A percentile compares a stretch with the other conserved stretches of the same genome.
These are phyloP conservation scores for Phortica variegata DNA, from an alignment of 1,140 invertebrate species.

Conservation along the genomic window DNA sequence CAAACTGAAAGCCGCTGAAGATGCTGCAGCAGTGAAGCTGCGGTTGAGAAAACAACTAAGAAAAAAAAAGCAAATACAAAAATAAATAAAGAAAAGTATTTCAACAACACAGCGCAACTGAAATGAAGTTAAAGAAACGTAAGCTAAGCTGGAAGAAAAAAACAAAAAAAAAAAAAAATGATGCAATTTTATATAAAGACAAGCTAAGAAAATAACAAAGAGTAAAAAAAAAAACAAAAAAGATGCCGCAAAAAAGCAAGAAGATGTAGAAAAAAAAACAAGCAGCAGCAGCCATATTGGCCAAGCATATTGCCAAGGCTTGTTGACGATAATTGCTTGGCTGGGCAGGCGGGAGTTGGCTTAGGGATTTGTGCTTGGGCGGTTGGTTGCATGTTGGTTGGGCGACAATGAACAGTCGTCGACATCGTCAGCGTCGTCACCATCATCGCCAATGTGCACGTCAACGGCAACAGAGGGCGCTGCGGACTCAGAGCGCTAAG, in stretches of 20 bases:
- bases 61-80: background rate
- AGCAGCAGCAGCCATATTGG: constrained; percentile 5
- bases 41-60: background rate
- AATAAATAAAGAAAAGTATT: constrained; percentile 12
- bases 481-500: no score
- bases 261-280: no score
- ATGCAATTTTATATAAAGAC: no score
- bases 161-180: constrained; percentile 24
- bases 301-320: constrained; percentile 18
- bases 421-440: no score
- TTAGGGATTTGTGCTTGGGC: no score
- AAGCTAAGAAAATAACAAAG: no score
- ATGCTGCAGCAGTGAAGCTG: background rate
- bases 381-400: background rate
- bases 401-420: no score
- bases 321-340: no score
- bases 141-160: constrained; percentile 18
- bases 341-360: constrained; percentile 16
- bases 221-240: no score
- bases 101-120: constrained; percentile 25
- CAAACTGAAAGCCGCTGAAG: background rate
- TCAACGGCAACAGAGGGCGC: no score
- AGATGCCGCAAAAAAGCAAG: constrained; percentile 35
- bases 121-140: constrained; percentile 30
- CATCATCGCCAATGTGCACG: no score